Evolutionary conservation across 2,113 vertebrate species (phyloP), one percentile per base, ranked within the genome.

Genomic region (Cyprinodon variegatus): DNA sequence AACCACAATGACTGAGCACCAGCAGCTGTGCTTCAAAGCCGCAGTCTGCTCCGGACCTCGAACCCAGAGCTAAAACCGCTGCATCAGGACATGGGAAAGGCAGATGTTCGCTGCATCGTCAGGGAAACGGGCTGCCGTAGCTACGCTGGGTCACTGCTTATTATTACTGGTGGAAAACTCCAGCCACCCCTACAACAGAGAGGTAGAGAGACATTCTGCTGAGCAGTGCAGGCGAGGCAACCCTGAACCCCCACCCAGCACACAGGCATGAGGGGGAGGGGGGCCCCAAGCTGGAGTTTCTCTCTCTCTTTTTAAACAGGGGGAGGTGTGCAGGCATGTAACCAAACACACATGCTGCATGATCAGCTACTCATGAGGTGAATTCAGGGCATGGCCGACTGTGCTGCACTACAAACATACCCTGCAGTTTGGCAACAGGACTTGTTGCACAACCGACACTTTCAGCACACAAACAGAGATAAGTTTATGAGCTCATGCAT

Each of bases 161-260:
- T 85, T 83, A 80, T 69, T 67, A 70, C 72, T 64, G 80, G 79
- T 91, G 90, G 92, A 93, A 93, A 92, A 86, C 83, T 84, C 90
- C 85, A 90, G 89, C 61, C 74, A 29, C 29, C 59, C 29, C 17
- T 72, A 36, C 89, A 82, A 85, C 77, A 76, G 59, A 81, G 85
- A 9, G 12, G 74, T 72, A 75, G 84, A 79, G 77, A 79, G 83
- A 78, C 17, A 83, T 92, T 92, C 81, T 92, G 92, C 91, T 92
- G 90, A 93, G 84, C 86, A 41, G 70, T 84, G 91, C 91, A 88
- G 2, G 73, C 78, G 75, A 81, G 68, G 57, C 78, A 82, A 67
- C 74, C 76, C 78, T 70, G 46, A 84, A 70, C 77, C 45, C 61
- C 36, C 43, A 11, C 60, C 15, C 10, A 37, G 11, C 17, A 50